Evolutionary conservation across 2,113 vertebrate genomes (phyloP).

Genomic region (Nannospalax galili): DNA sequence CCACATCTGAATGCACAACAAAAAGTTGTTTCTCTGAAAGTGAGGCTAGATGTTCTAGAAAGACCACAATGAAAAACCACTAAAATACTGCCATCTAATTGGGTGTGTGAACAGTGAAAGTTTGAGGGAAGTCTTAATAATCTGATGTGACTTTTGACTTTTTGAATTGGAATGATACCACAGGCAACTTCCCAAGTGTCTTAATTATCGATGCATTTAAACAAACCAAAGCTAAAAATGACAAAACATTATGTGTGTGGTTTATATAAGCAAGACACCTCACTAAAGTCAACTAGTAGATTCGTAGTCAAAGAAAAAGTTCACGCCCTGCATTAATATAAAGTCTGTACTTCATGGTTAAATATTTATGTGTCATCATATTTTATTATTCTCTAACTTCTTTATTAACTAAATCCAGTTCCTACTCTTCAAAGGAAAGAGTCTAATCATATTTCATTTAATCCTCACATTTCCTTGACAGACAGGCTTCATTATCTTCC

Average conservation of each 20-base stretch:
- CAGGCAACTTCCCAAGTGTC: neutral
- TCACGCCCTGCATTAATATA: neutral
- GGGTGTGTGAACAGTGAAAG: neutral
- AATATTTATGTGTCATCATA: neutral
- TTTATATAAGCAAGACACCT: neutral
- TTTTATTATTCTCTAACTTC: neutral
- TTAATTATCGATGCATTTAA: neutral
- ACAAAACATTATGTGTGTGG: neutral
- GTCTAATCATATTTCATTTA: neutral
- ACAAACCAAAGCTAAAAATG: neutral
- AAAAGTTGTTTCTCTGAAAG: slow-evolving; percentile 4
- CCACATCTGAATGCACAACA: no score
- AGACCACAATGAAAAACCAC: neutral
- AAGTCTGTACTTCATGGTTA: neutral
- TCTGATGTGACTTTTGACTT: neutral
- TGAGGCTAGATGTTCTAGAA: neutral
- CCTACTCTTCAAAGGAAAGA: neutral
- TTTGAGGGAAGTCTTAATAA: neutral
- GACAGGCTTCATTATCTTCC: neutral
- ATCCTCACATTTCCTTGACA: neutral
- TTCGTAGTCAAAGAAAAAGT: neutral
- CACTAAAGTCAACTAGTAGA: neutral
- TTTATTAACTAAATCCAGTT: neutral
- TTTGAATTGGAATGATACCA: neutral
- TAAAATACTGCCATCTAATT: neutral